A percentile compares a stretch with the other conserved stretches of the same genome.
Conservation (phyloP, 2,888 invertebrate species). For the Hydrotaea diabolus region DNA sequence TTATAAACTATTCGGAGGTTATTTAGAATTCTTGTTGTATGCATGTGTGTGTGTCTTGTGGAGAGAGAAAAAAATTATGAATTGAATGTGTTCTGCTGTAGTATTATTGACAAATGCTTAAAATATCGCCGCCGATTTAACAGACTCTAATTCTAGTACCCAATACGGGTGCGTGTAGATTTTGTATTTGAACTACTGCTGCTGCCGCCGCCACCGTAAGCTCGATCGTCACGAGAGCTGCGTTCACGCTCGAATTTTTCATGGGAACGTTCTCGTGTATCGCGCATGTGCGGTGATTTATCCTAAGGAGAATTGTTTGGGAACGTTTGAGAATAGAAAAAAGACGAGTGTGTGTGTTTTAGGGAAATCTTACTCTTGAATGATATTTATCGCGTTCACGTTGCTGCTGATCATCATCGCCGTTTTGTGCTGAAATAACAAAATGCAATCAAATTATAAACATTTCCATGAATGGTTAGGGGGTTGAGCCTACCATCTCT, state of each 20-base stretch:
- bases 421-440: slow-evolving; percentile 83
- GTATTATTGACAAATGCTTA: slow-evolving; percentile 42
- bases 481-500: slow-evolving; percentile 85
- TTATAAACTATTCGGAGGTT: slow-evolving; percentile 39
- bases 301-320: slow-evolving; percentile 82
- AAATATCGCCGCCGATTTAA: slow-evolving; percentile 11
- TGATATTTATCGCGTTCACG: slow-evolving; percentile 91
- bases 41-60: slow-evolving; percentile 21
- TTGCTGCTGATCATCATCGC: slow-evolving; percentile 85
- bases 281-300: slow-evolving; percentile 88
- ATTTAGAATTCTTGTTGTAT: slow-evolving; percentile 30
- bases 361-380: slow-evolving; percentile 84
- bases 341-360: slow-evolving; percentile 35
- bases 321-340: slow-evolving; percentile 32
- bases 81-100: neutral
- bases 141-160: slow-evolving; percentile 68
- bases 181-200: slow-evolving; percentile 74
- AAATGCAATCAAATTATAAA: neutral
- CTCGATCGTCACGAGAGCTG: slow-evolving; percentile 82
- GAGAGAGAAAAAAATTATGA: neutral
- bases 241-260: slow-evolving; percentile 85
- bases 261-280: slow-evolving; percentile 86
- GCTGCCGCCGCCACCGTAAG: slow-evolving; percentile 85
- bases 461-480: slow-evolving; percentile 45
- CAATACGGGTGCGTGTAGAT: slow-evolving; percentile 78